A percentile compares a stretch with the other conserved stretches of the same genome.
Conservation (phyloP, 2,113 vertebrate genomes). For the Henicopernis longicauda region DNA sequence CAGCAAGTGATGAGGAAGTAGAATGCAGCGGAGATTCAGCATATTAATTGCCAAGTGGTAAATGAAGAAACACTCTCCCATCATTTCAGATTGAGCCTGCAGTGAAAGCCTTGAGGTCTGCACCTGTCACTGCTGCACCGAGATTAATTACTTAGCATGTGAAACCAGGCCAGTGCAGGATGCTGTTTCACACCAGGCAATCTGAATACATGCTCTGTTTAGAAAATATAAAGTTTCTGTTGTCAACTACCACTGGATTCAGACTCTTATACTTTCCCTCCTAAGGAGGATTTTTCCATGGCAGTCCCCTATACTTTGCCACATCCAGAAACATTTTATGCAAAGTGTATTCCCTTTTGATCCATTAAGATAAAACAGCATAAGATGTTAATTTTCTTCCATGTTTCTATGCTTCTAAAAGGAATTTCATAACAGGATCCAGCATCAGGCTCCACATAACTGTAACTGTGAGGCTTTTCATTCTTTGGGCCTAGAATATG, state of each 20-base stretch:
- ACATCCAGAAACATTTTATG: constrained; percentile 1
- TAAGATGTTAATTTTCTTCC: constrained; percentile 46
- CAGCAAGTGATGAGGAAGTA: not conserved
- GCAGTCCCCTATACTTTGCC: not conserved
- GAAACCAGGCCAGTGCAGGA: constrained; percentile 24
- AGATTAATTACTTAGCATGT: constrained; percentile 36
- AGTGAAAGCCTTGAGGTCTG: constrained; percentile 44
- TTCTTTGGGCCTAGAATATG: not conserved
- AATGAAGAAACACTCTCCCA: not conserved
- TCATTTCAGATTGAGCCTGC: not conserved
- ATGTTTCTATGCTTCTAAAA: constrained; percentile 38
- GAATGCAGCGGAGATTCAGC: not conserved
- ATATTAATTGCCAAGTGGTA: not conserved
- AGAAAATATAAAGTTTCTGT: constrained; percentile 36
- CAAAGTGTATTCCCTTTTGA: constrained; percentile 30
- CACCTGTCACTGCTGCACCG: constrained; percentile 52
- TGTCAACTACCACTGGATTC: not conserved
- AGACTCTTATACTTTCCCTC: not conserved
- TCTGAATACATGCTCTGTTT: not conserved
- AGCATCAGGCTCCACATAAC: constrained; percentile 13
- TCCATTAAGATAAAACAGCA: constrained; percentile 26
- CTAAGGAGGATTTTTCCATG: not conserved
- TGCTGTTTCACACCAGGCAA: constrained; percentile 39
- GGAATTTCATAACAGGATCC: constrained; percentile 60
- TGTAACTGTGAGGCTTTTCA: constrained; percentile 10